Conservation (phyloP, 1,140 invertebrate species). For the Lucilia cuprina region DNA sequence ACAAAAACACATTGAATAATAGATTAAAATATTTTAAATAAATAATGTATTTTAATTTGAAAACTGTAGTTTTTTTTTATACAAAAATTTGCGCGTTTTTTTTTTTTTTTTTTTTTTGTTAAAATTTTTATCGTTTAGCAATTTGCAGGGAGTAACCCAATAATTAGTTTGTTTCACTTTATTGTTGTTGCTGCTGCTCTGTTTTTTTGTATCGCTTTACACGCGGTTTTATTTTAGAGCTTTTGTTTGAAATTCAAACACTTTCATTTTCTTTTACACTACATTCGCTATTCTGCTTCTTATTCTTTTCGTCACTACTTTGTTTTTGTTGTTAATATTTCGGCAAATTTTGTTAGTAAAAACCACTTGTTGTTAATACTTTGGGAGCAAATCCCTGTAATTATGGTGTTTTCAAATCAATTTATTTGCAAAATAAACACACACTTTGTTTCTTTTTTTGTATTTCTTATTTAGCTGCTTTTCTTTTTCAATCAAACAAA, state of each 20-base stretch:
- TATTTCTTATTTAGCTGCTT: neutral
- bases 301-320: neutral
- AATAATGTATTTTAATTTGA: too few species aligned
- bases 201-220: neutral
- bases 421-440: neutral
- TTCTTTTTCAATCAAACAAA: neutral
- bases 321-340: neutral
- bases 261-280: neutral
- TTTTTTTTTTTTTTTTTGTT: too few species aligned
- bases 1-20: neutral
- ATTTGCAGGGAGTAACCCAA: too few species aligned
- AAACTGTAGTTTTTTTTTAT: too few species aligned
- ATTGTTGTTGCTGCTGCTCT: neutral
- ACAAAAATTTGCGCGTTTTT: too few species aligned
- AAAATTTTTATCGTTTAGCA: too few species aligned
- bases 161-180: neutral
- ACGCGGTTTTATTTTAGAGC: too few species aligned
- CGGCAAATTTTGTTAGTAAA: neutral
- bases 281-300: neutral
- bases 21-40: neutral
- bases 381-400: too few species aligned
- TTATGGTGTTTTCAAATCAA: too few species aligned
- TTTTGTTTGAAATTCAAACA: neutral
- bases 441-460: neutral
- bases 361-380: too few species aligned